Evolutionary conservation across 2,888 invertebrate species (phyloP), one percentile per base, ranked within the genome.

Genomic region (Euplagia quadripunctaria): DNA sequence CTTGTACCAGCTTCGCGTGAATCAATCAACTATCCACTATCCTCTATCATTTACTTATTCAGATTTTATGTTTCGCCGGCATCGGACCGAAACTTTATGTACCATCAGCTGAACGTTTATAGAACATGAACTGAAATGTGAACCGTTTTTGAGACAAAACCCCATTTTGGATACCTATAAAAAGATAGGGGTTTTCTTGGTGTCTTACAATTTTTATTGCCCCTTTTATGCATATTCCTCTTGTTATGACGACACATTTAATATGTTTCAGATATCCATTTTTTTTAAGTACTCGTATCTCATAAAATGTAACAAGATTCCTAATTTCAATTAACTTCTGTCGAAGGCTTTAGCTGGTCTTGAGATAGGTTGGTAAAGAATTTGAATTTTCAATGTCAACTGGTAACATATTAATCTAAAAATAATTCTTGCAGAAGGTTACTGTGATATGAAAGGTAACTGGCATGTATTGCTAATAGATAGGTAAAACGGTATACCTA

Each of bases 41-140:
- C 91, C 90, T 86, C 87, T 88, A 91, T 92, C 90, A 91, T 92
- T 92, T 92, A 90, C 91, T 91, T 92, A 92, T 93, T 92, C 92
- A 90, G 89, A 91, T 92, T 92, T 90, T 87, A 91, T 90, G 90
- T 88, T 86, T 84, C 86, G 84, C 83, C 85, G 82, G 86, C 85
- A 82, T 84, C 85, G 85, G 82, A 83, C 86, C 82, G 78, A 86
- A 86, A 81, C 83, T 92, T 92, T 92, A 92, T 87, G 89, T 87
- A 82, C 87, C 86, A 88, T 90, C 86, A 86, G 80, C 83, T 80
- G 77, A 83, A 78, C 85, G 85, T 86, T 86, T 87, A 84, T 82
- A 76, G 82, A 72, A 78, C 83, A 84, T 79, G 74, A 73, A 82
- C 69, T 52, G 67, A 58, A 79, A 85, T 80, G 77, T 72, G 75